Evolutionary conservation across 2,797 vertebrate genomes (phyloP).

Genomic region (Halcyon badia): DNA sequence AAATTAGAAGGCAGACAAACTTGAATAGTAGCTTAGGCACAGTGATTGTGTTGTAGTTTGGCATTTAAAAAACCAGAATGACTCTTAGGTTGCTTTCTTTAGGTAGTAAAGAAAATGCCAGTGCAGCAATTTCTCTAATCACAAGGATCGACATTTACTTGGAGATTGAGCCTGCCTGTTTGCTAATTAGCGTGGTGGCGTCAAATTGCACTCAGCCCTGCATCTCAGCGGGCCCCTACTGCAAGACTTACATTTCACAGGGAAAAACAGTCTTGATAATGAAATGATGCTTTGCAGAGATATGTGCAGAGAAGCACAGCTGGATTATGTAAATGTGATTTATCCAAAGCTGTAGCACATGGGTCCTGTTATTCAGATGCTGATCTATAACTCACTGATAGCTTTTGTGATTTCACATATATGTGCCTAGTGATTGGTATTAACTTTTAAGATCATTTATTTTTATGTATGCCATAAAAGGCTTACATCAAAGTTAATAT

Average conservation of each 20-base stretch:
- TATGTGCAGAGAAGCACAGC: neutral
- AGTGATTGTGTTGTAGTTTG: neutral
- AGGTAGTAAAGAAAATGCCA: slow-evolving; percentile 16
- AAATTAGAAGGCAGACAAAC: neutral
- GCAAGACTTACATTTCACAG: slow-evolving; percentile 59
- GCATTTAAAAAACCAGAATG: neutral
- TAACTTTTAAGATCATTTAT: slow-evolving; percentile 19
- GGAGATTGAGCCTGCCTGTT: slow-evolving; percentile 20
- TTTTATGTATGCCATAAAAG: slow-evolving; percentile 54
- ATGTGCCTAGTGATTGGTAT: neutral
- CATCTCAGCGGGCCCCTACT: slow-evolving; percentile 9
- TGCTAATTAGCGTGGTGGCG: slow-evolving; percentile 15
- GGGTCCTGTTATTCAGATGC: neutral
- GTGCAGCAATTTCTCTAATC: slow-evolving; percentile 18
- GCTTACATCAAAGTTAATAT: slow-evolving; percentile 44
- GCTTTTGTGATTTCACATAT: slow-evolving; percentile 34
- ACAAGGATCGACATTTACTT: slow-evolving; percentile 6
- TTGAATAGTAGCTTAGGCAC: neutral
- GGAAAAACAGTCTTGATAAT: slow-evolving; percentile 36
- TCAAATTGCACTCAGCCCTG: neutral
- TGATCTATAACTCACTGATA: slow-evolving; percentile 15
- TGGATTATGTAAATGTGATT: slow-evolving; percentile 53
- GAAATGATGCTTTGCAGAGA: slow-evolving; percentile 50
- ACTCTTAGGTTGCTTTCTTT: neutral
- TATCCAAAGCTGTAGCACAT: neutral